A percentile compares a stretch with the other conserved stretches of the same genome.
phyloP scores from a whole-genome alignment of 2,797 vertebrate genomes.

The Odontamblyopus lacepedii region DNA sequence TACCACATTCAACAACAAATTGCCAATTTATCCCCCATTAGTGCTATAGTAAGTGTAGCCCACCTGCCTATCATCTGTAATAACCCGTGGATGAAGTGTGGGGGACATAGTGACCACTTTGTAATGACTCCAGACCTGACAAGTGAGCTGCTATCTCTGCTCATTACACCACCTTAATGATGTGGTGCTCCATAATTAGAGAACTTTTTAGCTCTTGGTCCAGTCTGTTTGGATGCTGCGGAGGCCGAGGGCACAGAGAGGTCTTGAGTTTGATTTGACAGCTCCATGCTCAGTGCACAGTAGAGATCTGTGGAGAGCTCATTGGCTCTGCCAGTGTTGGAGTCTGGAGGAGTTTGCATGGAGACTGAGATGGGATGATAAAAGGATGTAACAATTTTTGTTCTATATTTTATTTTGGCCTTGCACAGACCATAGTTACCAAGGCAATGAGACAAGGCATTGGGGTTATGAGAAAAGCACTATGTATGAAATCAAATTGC shows the following conservation, averaged over 20 bases:
- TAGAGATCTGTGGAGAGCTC: constrained; percentile 37
- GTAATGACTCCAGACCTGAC: constrained; percentile 64
- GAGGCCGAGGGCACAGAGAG: constrained; percentile 24
- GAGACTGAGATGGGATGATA: constrained; percentile 23
- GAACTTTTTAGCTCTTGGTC: constrained; percentile 43
- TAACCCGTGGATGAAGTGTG: constrained; percentile 51
- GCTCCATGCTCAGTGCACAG: constrained; percentile 25
- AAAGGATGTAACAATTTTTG: constrained; percentile 25
- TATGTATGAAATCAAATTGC: not conserved
- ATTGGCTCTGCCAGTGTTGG: constrained; percentile 21
- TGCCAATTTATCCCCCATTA: constrained; percentile 39
- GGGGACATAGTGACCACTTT: constrained; percentile 54
- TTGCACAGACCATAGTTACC: not conserved
- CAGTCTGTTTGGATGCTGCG: constrained; percentile 43
- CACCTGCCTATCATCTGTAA: constrained; percentile 60
- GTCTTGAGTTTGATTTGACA: constrained; percentile 59
- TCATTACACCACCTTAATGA: constrained; percentile 65
- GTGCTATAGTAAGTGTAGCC: constrained; percentile 27
- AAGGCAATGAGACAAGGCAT: not conserved
- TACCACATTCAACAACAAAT: constrained; percentile 37
- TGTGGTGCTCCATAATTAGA: constrained; percentile 60
- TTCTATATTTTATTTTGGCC: constrained; percentile 14
- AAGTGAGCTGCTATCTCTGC: constrained; percentile 60
- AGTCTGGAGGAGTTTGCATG: constrained; percentile 30
- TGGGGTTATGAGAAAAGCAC: not conserved